Percentiles rank a stretch among this genome's conserved stretches.
Conservation (phyloP, 2,888 invertebrate species). For the Tetramorium bicarinatum region DNA sequence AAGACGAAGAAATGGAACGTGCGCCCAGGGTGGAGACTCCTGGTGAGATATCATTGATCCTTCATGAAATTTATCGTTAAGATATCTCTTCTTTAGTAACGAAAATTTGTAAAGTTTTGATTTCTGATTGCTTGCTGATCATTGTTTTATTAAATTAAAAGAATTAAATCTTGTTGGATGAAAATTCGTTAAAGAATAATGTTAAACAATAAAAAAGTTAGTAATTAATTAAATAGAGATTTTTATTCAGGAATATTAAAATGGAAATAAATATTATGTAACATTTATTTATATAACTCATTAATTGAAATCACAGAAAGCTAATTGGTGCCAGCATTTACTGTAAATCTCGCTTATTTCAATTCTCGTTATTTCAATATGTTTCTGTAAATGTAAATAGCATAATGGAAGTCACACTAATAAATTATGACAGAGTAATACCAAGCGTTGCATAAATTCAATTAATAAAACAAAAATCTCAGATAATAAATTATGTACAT, state of each 20-base stretch:
- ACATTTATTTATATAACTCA: neutral
- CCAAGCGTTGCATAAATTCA: neutral
- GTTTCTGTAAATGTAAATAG: neutral
- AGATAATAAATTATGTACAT: neutral
- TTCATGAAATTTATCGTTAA: neutral
- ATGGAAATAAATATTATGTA: neutral
- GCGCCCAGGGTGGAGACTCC: conserved; percentile 83
- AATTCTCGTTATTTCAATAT: neutral
- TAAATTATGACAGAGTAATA: conserved; percentile 15
- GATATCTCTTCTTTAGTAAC: neutral
- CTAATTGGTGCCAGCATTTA: neutral
- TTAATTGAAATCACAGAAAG: neutral
- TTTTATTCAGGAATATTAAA: neutral
- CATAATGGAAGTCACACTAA: neutral
- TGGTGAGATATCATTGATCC: conserved; percentile 74
- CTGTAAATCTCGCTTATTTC: neutral
- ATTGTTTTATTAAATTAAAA: neutral
- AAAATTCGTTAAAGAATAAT: neutral
- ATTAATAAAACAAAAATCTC: conserved; percentile 1
- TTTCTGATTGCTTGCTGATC: neutral
- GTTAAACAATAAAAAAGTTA: neutral
- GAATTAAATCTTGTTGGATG: neutral
- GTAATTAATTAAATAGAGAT: neutral
- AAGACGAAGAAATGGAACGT: conserved; percentile 83
- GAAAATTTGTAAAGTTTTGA: neutral